A percentile compares a stretch with the other conserved stretches of the same genome.
Conservation (phyloP, 1,140 invertebrate genomes). For the Bombus confusus region DNA sequence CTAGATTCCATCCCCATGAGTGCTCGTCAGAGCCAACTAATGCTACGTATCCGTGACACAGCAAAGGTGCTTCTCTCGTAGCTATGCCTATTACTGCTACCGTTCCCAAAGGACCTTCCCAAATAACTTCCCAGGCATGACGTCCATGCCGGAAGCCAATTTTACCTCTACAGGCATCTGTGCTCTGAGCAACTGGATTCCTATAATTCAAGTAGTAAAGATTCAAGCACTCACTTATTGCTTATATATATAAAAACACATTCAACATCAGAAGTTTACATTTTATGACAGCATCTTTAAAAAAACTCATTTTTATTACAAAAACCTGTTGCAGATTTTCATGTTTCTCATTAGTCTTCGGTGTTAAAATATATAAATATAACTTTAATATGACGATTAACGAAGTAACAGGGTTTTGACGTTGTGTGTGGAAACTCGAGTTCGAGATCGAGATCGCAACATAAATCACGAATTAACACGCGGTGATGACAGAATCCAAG, state of each 20-base stretch:
- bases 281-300: background rate
- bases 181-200: constrained; percentile 99
- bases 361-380: background rate
- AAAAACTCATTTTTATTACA: background rate
- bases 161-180: constrained; percentile 97
- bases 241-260: background rate
- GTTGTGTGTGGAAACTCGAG: background rate
- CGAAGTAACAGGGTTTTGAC: background rate
- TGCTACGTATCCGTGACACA: constrained; percentile 97
- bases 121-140: constrained; percentile 99
- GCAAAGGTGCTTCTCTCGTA: constrained; percentile 95
- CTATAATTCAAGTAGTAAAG: constrained; percentile 72
- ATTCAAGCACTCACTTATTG: background rate
- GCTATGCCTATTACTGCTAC: constrained; percentile 98
- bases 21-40: constrained; percentile 97
- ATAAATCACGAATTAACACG: background rate
- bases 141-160: constrained; percentile 96
- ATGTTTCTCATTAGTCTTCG: background rate
- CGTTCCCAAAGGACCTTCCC: constrained; percentile 98
- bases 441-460: background rate
- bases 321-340: too few relatives aligned
- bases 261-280: background rate
- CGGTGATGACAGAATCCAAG: constrained; percentile 10
- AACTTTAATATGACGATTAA: background rate
- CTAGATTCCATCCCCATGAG: constrained; percentile 99